Percentiles rank a stretch among this genome's conserved stretches.
These are phyloP conservation scores for Zoanthus sociatus DNA, from an alignment of 92 coral and sea anemone species.

Conservation along the genomic window DNA sequence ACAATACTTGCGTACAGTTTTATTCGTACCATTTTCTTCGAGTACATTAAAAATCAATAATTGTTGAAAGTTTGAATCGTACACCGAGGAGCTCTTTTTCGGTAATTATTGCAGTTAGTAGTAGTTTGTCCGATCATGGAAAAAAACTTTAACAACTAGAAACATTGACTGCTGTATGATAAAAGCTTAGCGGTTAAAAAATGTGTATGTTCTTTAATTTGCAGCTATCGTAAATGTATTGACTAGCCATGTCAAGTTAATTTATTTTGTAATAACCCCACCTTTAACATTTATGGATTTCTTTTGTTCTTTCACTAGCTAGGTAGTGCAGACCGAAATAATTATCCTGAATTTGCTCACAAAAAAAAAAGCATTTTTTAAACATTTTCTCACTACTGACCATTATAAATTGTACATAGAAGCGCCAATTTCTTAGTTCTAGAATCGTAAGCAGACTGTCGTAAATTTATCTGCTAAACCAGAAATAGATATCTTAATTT, in stretches of 20 bases:
- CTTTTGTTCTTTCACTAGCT: slow-evolving; percentile 2
- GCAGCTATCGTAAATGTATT: neutral
- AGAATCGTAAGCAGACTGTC: slow-evolving; percentile 12
- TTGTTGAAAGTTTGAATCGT: neutral
- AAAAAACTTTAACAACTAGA: neutral
- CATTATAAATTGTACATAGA: slow-evolving; percentile 5
- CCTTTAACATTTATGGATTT: neutral
- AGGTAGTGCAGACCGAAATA: neutral
- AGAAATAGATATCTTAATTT: neutral
- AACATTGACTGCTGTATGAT: slow-evolving; percentile 5
- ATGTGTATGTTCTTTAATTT: neutral
- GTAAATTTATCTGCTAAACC: slow-evolving; percentile 7
- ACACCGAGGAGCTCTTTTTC: slow-evolving; percentile 1
- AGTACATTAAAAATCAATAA: neutral
- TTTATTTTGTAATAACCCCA: too few relatives aligned
- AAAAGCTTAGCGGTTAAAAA: neutral
- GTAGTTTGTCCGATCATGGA: neutral
- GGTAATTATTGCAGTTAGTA: slow-evolving; percentile 16
- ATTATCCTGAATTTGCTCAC: neutral
- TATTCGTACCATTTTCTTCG: slow-evolving; percentile 12
- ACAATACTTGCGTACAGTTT: slow-evolving; percentile 6
- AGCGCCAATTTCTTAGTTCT: neutral
- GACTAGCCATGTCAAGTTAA: neutral
- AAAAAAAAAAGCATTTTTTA: neutral
- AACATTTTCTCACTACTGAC: slow-evolving; percentile 9